These are phyloP conservation scores for Brenthis ino DNA, from an alignment of 2,888 invertebrate species.

Conservation along the genomic window DNA sequence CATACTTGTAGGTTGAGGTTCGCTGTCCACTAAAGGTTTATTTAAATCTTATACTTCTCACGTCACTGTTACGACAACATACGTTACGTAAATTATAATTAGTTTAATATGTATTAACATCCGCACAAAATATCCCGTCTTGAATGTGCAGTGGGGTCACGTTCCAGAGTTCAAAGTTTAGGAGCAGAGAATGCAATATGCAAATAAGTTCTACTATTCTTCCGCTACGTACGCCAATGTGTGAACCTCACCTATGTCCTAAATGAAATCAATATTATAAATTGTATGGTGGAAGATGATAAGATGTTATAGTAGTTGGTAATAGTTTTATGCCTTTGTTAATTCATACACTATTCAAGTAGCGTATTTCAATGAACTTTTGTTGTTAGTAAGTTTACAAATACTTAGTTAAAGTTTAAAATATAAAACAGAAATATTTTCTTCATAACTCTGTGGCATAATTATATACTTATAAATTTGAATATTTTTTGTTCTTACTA, in stretches of 20 bases:
- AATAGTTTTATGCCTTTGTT: too few relatives aligned
- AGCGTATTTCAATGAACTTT: too few relatives aligned
- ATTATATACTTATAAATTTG: too few relatives aligned
- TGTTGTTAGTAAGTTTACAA: too few relatives aligned
- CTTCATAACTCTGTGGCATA: too few relatives aligned
- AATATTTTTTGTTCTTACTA: too few relatives aligned
- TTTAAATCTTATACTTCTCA: background rate
- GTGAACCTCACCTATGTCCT: slow-evolving; percentile 3
- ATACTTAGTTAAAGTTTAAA: too few relatives aligned
- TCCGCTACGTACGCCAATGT: slow-evolving; percentile 15
- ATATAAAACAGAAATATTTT: too few relatives aligned
- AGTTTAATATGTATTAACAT: slow-evolving; percentile 13
- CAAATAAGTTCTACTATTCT: slow-evolving; percentile 39
- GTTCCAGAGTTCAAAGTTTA: slow-evolving; percentile 18
- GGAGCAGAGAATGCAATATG: slow-evolving; percentile 39
- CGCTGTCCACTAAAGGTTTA: too few relatives aligned
- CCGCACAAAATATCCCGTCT: slow-evolving; percentile 12
- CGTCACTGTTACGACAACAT: background rate
- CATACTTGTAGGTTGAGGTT: background rate
- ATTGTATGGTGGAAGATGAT: too few relatives aligned
- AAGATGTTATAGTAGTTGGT: too few relatives aligned
- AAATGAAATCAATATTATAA: background rate
- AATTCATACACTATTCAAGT: too few relatives aligned
- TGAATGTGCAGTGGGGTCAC: slow-evolving; percentile 22
- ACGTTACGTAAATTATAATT: slow-evolving; percentile 17